A percentile compares a stretch with the other conserved stretches of the same genome.
phyloP scores from a whole-genome alignment of 1,140 invertebrate species.

The Luehdorfia chinensis region DNA sequence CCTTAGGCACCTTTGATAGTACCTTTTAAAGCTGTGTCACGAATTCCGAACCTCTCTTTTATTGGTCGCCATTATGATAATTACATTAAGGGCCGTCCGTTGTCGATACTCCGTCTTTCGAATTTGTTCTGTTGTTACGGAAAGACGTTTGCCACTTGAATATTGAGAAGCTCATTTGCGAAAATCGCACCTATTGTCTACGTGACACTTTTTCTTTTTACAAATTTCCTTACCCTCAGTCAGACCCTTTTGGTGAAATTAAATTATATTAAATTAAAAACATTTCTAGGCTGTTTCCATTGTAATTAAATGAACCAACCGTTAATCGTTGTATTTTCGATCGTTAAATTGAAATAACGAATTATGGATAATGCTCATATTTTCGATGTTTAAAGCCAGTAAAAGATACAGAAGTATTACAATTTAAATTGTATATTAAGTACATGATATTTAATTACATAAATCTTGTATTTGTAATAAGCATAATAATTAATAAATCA shows the following conservation, averaged over 20 bases:
- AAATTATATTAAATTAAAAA: constrained; percentile 50
- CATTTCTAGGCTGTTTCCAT: constrained; percentile 26
- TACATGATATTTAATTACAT: too few species aligned
- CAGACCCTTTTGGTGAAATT: constrained; percentile 34
- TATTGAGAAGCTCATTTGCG: constrained; percentile 71
- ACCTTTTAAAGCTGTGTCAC: constrained; percentile 71
- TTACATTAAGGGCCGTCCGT: constrained; percentile 68
- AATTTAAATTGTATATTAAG: too few species aligned
- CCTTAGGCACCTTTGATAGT: constrained; percentile 71
- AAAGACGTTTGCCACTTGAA: constrained; percentile 64
- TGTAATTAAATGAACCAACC: constrained; percentile 21
- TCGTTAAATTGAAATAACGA: too few species aligned
- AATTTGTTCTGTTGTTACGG: constrained; percentile 72
- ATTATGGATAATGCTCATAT: too few species aligned
- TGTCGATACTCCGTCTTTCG: constrained; percentile 69
- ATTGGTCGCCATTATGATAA: constrained; percentile 75
- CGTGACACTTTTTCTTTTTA: constrained; percentile 61
- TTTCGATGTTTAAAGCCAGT: too few species aligned
- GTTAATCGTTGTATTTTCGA: background rate
- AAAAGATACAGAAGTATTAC: too few species aligned
- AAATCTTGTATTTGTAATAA: too few species aligned
- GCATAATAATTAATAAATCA: too few species aligned
- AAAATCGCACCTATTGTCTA: constrained; percentile 71
- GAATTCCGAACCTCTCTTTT: constrained; percentile 69
- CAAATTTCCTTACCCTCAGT: constrained; percentile 28